phyloP scores from a whole-genome alignment of 2,888 invertebrate species.

The Drosophila nigricruria region DNA sequence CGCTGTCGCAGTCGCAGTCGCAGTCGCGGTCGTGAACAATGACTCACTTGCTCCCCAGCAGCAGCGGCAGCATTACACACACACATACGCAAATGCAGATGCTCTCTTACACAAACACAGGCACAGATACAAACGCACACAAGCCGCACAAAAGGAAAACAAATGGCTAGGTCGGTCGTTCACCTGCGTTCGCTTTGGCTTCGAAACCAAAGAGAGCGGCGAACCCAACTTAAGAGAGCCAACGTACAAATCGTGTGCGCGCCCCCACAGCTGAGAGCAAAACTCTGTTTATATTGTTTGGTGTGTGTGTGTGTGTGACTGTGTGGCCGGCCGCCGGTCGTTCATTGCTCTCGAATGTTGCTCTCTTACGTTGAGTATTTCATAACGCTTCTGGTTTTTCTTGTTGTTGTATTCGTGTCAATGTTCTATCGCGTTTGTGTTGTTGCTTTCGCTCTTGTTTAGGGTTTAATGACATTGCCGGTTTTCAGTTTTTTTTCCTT shows the following conservation, averaged over 20 bases:
- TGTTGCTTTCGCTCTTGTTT: constrained; percentile 80
- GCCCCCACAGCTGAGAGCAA: constrained; percentile 56
- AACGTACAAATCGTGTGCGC: constrained; percentile 37
- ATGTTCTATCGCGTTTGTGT: constrained; percentile 72
- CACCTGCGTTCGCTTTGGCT: constrained; percentile 78
- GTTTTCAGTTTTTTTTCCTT: constrained; percentile 60
- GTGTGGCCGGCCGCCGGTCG: constrained; percentile 68
- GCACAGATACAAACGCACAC: constrained; percentile 29
- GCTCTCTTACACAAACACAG: constrained; percentile 36
- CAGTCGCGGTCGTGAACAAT: constrained; percentile 52
- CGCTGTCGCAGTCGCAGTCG: constrained; percentile 37
- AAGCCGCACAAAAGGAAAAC: constrained; percentile 75
- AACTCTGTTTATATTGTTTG: constrained; percentile 15
- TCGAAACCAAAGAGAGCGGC: constrained; percentile 43
- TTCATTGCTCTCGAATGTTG: constrained; percentile 65
- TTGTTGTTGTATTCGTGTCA: constrained; percentile 76
- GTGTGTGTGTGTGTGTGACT: constrained; percentile 15
- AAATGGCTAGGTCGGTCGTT: constrained; percentile 86
- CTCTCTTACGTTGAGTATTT: constrained; percentile 64
- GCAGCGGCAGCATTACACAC: constrained; percentile 31
- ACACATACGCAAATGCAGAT: constrained; percentile 32
- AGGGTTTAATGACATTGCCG: constrained; percentile 83
- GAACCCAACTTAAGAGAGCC: constrained; percentile 44
- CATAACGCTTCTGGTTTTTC: constrained; percentile 80
- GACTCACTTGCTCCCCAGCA: constrained; percentile 73